Evolutionary conservation across 2,888 invertebrate species (phyloP), one percentile per base, ranked within the genome.

Genomic region (Cremastobaeus sp.): DNA sequence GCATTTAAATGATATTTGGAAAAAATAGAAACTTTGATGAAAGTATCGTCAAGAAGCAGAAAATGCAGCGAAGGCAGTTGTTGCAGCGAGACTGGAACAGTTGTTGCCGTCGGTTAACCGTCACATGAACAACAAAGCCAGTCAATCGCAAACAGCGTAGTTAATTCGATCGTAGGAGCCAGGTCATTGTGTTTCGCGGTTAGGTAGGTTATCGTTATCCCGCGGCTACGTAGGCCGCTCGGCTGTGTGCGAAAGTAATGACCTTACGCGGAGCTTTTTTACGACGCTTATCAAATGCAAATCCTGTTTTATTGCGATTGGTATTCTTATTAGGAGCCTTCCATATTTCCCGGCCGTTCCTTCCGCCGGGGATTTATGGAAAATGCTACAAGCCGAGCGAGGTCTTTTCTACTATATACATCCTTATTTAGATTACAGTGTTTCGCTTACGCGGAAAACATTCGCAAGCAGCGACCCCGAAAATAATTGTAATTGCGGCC

Each of bases 281-380:
- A 80, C 78, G 80, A 81, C 80, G 79, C 83, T 86, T 85, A 86
- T 85, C 84, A 84, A 82, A 84, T 84, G 85, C 83, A 86, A 86
- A 86, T 84, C 84, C 85, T 85, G 81, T 81, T 86, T 86, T 85
- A 86, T 83, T 84, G 83, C 85, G 79, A 85, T 85, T 86, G 84
- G 83, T 79, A 83, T 84, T 85, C 82, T 82, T 83, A 84, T 84
- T 85, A 83, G 78, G 59, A 70, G 64, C 59, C 71, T 71, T 62
- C 60, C 65, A 65, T 52, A 64, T 60, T 70, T 68, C 68, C 65
- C 41, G 21, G 47, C 34, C 57, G 73, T 77, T 70, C 75, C 74
- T 72, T 77, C 48, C 57, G 62, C 82, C 81, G 81, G 82, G 78
- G 84, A 85, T 84, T 84, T 81, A 80, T 77, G 72, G 76, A 80